phyloP scores from a whole-genome alignment of 2,113 vertebrate genomes.

The Procavia capensis region DNA sequence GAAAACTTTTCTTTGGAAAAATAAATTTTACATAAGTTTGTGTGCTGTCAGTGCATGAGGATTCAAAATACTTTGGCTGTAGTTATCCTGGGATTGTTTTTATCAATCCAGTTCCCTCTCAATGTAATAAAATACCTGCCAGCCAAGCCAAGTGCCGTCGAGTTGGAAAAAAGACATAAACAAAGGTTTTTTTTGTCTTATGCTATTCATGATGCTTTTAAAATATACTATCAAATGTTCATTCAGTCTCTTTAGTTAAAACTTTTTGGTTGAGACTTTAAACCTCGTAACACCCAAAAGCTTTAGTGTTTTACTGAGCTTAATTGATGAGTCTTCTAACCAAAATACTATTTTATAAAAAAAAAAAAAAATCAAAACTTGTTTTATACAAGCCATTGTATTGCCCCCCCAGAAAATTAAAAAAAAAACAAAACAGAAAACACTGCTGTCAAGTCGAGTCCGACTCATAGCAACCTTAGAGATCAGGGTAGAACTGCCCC shows the following conservation, averaged over 20 bases:
- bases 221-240: background rate
- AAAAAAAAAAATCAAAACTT: background rate
- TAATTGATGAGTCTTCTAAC: background rate
- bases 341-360: slow-evolving; percentile 30
- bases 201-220: background rate
- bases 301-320: background rate
- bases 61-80: background rate
- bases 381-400: background rate
- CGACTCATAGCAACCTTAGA: too few species aligned
- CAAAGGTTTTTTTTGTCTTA: background rate
- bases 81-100: background rate
- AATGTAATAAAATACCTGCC: background rate
- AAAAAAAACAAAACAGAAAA: too few species aligned
- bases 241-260: slow-evolving; percentile 20
- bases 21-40: background rate
- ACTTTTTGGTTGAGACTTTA: slow-evolving; percentile 1
- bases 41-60: background rate
- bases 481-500: too few species aligned
- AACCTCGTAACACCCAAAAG: background rate
- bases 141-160: too few species aligned
- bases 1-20: background rate
- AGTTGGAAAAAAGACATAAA: too few species aligned
- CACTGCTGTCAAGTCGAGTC: too few species aligned
- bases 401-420: too few species aligned
- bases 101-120: background rate